Percentiles rank a stretch among this genome's conserved stretches.
These are phyloP conservation scores for Thera obeliscata DNA, from an alignment of 2,888 invertebrate genomes.

Conservation along the genomic window DNA sequence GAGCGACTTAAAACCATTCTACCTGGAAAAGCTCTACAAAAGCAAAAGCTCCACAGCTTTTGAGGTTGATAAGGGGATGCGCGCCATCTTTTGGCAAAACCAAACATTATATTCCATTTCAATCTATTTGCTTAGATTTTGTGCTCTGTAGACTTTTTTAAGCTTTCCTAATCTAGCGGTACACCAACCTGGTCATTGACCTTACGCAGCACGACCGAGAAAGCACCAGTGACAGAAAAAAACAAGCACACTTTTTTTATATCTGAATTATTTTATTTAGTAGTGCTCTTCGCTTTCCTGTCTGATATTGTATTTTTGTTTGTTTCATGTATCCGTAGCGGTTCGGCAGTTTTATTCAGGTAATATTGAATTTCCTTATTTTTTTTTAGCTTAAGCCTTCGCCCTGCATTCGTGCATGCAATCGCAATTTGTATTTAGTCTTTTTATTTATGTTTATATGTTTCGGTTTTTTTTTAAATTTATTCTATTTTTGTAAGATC, in stretches of 20 bases:
- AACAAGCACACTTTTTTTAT: too few species aligned
- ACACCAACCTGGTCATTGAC: background rate
- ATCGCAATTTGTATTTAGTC: background rate
- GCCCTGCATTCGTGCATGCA: background rate
- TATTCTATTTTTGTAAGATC: too few species aligned
- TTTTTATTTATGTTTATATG: too few species aligned
- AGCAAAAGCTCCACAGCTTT: too few species aligned
- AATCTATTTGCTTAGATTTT: background rate
- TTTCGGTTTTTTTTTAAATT: too few species aligned
- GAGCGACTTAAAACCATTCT: too few species aligned
- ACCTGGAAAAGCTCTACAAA: too few species aligned
- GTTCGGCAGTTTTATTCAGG: slow-evolving; percentile 82
- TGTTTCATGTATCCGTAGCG: slow-evolving; percentile 82
- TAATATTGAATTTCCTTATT: slow-evolving; percentile 49
- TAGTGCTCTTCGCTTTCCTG: slow-evolving; percentile 21
- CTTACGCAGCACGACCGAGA: background rate
- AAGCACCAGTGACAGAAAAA: background rate
- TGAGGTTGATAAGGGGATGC: too few species aligned
- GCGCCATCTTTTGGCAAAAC: background rate
- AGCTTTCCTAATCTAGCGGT: background rate
- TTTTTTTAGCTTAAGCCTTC: slow-evolving; percentile 2
- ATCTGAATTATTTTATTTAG: background rate
- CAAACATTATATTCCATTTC: background rate
- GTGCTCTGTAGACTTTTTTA: background rate
- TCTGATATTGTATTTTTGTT: slow-evolving; percentile 61